phyloP scores from a whole-genome alignment of 2,797 vertebrate genomes.

The Myotis planiceps region DNA sequence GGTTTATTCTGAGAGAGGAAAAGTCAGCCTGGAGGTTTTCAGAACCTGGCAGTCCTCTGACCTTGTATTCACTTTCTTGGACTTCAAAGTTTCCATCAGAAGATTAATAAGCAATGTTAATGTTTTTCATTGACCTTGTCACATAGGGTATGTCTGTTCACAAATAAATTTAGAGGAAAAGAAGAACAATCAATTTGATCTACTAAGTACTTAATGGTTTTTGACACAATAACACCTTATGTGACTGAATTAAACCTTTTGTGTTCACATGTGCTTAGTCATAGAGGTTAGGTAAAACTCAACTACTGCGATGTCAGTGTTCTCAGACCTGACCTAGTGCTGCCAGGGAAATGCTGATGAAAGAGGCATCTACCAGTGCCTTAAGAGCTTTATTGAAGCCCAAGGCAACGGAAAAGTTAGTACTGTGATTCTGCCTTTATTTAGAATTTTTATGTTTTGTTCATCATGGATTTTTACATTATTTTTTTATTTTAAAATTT shows the following conservation, averaged over 20 bases:
- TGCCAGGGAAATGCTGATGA: conserved; percentile 19
- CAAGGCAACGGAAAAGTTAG: neutral
- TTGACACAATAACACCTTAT: conserved; percentile 3
- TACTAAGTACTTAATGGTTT: neutral
- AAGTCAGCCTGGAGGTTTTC: neutral
- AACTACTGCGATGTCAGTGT: neutral
- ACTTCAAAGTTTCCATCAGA: neutral
- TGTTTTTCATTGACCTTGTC: neutral
- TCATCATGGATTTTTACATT: neutral
- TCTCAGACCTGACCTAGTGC: neutral
- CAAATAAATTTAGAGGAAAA: neutral
- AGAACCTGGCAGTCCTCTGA: neutral
- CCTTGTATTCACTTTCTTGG: neutral
- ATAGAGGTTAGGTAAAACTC: conserved; percentile 25
- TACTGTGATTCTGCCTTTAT: neutral
- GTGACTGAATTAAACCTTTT: neutral
- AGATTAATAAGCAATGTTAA: neutral
- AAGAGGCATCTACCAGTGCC: neutral
- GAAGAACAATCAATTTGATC: neutral
- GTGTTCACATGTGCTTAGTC: neutral
- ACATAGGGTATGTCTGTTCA: neutral
- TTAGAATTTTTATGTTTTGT: neutral
- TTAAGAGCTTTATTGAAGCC: neutral
- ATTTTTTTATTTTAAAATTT: neutral
- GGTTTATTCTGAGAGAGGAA: neutral